Evolutionary conservation across 2,888 invertebrate species (phyloP).

Genomic region (Archips crataeganus): DNA sequence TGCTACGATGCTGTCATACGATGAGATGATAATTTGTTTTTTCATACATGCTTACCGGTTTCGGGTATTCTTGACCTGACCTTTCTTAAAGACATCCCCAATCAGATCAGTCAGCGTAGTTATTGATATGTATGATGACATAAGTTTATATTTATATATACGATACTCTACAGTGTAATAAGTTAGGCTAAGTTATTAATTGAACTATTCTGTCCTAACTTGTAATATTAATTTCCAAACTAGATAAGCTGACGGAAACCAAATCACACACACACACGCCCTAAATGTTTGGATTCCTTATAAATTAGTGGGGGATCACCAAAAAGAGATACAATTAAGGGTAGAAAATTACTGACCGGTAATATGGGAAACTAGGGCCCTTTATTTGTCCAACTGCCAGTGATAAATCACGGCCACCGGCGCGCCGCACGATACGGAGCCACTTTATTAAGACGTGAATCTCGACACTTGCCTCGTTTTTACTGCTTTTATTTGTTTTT

Average conservation of each 20-base stretch:
- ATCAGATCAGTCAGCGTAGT: too few relatives aligned
- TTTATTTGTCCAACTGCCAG: constrained; percentile 64
- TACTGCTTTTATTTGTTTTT: constrained; percentile 37
- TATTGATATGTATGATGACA: too few relatives aligned
- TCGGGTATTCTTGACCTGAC: too few relatives aligned
- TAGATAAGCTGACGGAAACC: constrained; percentile 4
- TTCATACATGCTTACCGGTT: too few relatives aligned
- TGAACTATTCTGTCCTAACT: too few relatives aligned
- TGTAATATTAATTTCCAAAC: too few relatives aligned
- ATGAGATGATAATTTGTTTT: too few relatives aligned
- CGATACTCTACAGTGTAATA: too few relatives aligned
- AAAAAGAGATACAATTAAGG: constrained; percentile 49
- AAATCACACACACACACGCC: constrained; percentile 10
- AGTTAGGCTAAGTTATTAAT: too few relatives aligned
- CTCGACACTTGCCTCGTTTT: constrained; percentile 51
- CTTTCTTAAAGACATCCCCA: too few relatives aligned
- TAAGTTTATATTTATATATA: too few relatives aligned
- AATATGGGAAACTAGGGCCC: constrained; percentile 55
- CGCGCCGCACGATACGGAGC: constrained; percentile 51
- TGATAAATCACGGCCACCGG: constrained; percentile 69
- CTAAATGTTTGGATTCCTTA: constrained; percentile 33
- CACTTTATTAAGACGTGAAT: constrained; percentile 67
- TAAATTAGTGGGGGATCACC: constrained; percentile 38
- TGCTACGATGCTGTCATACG: too few relatives aligned
- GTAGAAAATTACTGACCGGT: constrained; percentile 57